Conservation (phyloP, 2,888 invertebrate genomes). For the Atherix ibis region DNA sequence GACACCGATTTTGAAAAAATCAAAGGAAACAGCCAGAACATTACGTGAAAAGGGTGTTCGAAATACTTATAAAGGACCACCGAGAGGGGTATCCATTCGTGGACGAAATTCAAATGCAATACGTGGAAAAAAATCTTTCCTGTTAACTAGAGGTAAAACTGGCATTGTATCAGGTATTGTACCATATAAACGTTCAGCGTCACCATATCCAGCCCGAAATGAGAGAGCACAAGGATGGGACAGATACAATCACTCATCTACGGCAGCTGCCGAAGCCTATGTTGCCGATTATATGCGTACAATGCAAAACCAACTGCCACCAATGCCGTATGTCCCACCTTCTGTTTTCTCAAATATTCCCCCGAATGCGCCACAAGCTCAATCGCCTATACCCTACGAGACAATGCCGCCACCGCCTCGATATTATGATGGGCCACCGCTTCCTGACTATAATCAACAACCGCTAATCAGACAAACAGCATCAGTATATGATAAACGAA, state of each 20-base stretch:
- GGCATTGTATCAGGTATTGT: slow-evolving; percentile 16
- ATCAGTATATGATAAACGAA: slow-evolving; percentile 19
- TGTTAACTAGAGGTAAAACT: slow-evolving; percentile 47
- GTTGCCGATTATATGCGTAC: slow-evolving; percentile 80
- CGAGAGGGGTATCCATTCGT: slow-evolving; percentile 33
- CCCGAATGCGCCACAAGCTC: slow-evolving; percentile 34
- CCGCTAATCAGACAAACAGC: slow-evolving; percentile 26
- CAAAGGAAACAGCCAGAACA: slow-evolving; percentile 65
- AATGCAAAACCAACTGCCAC: slow-evolving; percentile 73
- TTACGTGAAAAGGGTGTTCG: slow-evolving; percentile 34
- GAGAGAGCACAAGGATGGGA: slow-evolving; percentile 48
- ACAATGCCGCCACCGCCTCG: slow-evolving; percentile 58
- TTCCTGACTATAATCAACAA: slow-evolving; percentile 56
- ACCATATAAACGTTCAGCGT: slow-evolving; percentile 35
- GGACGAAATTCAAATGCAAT: slow-evolving; percentile 34
- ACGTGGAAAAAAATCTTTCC: slow-evolving; percentile 44
- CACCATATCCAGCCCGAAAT: slow-evolving; percentile 39
- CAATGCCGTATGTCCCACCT: slow-evolving; percentile 70
- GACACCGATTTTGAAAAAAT: slow-evolving; percentile 70
- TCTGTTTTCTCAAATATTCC: slow-evolving; percentile 42
- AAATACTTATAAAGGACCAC: slow-evolving; percentile 32
- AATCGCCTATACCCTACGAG: slow-evolving; percentile 36
- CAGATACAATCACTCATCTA: slow-evolving; percentile 39
- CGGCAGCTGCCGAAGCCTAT: slow-evolving; percentile 68
- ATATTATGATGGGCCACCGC: slow-evolving; percentile 63